phyloP scores from a whole-genome alignment of 2,113 vertebrate species.

The Colistium nudipinnis region DNA sequence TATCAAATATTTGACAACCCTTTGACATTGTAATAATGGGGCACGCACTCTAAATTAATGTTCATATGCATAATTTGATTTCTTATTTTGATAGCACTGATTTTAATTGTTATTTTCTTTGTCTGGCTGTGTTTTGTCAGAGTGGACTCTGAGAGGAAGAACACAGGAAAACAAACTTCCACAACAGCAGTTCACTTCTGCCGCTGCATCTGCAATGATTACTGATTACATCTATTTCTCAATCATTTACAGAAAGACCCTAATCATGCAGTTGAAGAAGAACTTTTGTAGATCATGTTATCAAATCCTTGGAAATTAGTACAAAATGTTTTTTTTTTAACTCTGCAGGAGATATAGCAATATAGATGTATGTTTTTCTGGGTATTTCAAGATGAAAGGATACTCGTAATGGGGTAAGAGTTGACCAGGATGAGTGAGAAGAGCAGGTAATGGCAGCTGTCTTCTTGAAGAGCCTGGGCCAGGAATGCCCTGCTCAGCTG shows the following conservation, averaged over 20 bases:
- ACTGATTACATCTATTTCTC: not conserved
- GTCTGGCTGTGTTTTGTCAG: not conserved
- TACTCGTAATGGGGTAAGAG: conserved; percentile 98
- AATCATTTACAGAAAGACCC: not conserved
- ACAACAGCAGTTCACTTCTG: not conserved
- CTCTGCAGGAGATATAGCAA: too few relatives aligned
- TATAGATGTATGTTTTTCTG: not conserved
- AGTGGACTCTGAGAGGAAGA: not conserved
- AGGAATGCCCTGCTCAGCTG: conserved; percentile 94
- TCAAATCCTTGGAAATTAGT: too few relatives aligned
- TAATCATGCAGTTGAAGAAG: not conserved
- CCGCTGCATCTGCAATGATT: not conserved
- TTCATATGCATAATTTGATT: not conserved
- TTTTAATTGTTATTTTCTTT: not conserved
- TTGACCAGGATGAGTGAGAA: conserved; percentile 99
- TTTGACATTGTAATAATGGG: too few relatives aligned
- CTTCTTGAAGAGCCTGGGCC: conserved; percentile 93
- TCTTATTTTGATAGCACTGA: not conserved
- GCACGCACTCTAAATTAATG: not conserved
- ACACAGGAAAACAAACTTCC: not conserved
- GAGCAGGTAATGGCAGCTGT: conserved; percentile 98
- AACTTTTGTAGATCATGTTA: too few relatives aligned
- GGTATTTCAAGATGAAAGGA: conserved; percentile 79
- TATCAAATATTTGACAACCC: too few relatives aligned
- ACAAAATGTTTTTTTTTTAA: too few relatives aligned